phyloP scores from a whole-genome alignment of 2,888 invertebrate species.

The Gerosis bhagava region DNA sequence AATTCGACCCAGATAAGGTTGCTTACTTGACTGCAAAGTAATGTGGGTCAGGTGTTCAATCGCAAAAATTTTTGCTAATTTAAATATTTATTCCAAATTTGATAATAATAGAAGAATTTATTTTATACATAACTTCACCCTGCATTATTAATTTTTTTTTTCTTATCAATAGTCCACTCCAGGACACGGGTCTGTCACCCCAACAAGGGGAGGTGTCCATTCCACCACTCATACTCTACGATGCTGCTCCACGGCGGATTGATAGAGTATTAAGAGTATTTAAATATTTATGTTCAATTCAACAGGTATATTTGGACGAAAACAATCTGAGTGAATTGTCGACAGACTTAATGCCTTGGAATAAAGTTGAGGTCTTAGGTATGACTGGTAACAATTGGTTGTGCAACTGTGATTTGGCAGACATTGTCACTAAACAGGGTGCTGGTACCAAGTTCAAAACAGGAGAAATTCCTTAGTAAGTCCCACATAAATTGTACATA shows the following conservation, averaged over 20 bases:
- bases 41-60: constrained; percentile 71
- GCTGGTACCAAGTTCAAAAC: constrained; percentile 64
- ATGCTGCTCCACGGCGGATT: no score
- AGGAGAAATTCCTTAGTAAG: constrained; percentile 70
- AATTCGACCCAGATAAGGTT: constrained; percentile 62
- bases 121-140: no score
- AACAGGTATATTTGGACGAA: constrained; percentile 84
- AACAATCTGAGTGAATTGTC: constrained; percentile 82
- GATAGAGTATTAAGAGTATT: no score
- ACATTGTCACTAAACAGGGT: constrained; percentile 63
- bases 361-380: constrained; percentile 75
- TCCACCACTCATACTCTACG: no score
- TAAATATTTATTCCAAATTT: no score
- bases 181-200: no score
- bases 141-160: no score
- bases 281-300: constrained; percentile 4
- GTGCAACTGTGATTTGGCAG: constrained; percentile 82
- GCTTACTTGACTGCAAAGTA: constrained; percentile 61
- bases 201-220: no score
- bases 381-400: constrained; percentile 85
- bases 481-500: no score
- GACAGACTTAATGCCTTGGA: constrained; percentile 79
- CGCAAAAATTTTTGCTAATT: no score
- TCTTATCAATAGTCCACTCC: no score
- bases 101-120: no score